These are phyloP conservation scores for Psix sp. DNA, from an alignment of 1,140 invertebrate species.

Conservation along the genomic window DNA sequence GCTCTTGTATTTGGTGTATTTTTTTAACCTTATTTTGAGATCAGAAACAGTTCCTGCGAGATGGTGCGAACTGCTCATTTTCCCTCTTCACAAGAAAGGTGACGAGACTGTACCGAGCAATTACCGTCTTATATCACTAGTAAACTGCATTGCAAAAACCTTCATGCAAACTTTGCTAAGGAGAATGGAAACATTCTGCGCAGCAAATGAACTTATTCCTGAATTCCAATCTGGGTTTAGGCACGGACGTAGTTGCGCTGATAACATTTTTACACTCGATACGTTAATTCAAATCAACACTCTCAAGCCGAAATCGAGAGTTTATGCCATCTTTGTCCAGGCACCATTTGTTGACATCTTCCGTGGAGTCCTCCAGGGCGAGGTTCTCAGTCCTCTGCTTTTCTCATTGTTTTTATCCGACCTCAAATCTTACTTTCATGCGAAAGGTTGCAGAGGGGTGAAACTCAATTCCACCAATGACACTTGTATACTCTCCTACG, in stretches of 20 bases:
- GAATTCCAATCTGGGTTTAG: constrained; percentile 14
- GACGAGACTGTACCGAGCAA: background rate
- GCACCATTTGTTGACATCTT: background rate
- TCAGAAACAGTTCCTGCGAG: background rate
- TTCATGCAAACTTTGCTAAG: constrained; percentile 11
- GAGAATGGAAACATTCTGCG: background rate
- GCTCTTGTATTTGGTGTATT: background rate
- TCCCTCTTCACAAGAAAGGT: constrained; percentile 10
- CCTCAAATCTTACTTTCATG: constrained; percentile 1
- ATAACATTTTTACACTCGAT: constrained; percentile 16
- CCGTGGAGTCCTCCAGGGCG: constrained; percentile 9
- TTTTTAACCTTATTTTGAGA: constrained; percentile 1
- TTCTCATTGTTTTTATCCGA: constrained; percentile 14
- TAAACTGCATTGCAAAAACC: constrained; percentile 13
- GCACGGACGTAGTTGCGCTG: background rate
- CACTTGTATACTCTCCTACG: constrained; percentile 2
- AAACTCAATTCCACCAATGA: background rate
- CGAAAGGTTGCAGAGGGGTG: background rate
- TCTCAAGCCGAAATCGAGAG: constrained; percentile 33
- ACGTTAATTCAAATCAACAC: constrained; percentile 7
- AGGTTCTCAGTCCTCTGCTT: constrained; percentile 7
- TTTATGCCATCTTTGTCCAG: constrained; percentile 1
- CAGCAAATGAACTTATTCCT: background rate
- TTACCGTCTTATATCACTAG: constrained; percentile 15
- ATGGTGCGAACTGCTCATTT: constrained; percentile 5